Percentiles rank a stretch among this genome's conserved stretches.
These are phyloP conservation scores for Calypte anna DNA, from an alignment of 2,113 vertebrate species.

Conservation along the genomic window DNA sequence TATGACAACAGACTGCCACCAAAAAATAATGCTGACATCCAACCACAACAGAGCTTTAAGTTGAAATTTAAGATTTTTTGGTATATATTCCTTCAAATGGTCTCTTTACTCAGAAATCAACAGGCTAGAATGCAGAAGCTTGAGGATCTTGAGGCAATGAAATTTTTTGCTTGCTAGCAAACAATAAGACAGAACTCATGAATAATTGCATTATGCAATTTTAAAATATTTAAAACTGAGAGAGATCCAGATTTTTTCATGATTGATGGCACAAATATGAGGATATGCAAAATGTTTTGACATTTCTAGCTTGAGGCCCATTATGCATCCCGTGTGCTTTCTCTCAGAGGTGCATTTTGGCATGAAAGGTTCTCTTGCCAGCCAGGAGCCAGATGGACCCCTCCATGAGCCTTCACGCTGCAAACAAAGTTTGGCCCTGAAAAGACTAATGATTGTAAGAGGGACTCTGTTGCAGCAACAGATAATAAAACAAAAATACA, in stretches of 20 bases:
- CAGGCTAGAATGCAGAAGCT: neutral
- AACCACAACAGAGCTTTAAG: neutral
- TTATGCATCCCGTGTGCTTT: constrained; percentile 19
- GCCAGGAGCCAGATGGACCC: constrained; percentile 62
- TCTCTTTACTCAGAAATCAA: neutral
- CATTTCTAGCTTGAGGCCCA: constrained; percentile 34
- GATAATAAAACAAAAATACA: neutral
- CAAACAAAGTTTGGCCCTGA: constrained; percentile 48
- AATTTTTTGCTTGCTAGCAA: neutral
- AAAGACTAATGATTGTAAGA: constrained; percentile 27
- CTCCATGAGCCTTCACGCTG: constrained; percentile 38
- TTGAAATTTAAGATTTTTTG: neutral
- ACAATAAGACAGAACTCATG: neutral
- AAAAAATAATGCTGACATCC: neutral
- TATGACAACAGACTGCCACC: accelerated
- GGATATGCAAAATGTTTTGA: constrained; percentile 59
- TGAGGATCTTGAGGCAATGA: neutral
- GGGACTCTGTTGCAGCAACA: neutral
- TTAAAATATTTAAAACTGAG: constrained; percentile 4
- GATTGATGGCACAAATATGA: constrained; percentile 54
- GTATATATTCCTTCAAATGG: neutral
- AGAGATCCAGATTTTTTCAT: constrained; percentile 24
- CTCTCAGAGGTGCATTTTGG: constrained; percentile 63
- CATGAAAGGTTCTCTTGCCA: constrained; percentile 42
- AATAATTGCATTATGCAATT: neutral